Percentiles rank a stretch among this genome's conserved stretches.
Conservation (phyloP, 1,140 invertebrate genomes). For the Meloidogyne floridensis region DNA sequence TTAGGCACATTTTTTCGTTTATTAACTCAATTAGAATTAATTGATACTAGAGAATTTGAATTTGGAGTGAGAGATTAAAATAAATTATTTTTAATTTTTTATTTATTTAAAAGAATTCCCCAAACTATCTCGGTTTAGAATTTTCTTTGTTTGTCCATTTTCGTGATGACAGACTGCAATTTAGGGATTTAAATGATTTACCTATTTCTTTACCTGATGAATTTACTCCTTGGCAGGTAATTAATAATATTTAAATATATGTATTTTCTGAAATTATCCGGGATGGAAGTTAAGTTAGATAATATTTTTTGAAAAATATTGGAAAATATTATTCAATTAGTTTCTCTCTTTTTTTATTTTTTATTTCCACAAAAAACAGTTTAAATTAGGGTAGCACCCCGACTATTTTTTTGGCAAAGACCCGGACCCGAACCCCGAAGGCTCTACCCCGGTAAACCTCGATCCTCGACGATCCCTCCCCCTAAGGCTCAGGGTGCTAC, state of each 20-base stretch:
- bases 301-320: no score
- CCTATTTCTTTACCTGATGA: slow-evolving; percentile 42
- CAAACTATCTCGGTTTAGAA: slow-evolving; percentile 38
- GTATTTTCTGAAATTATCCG: no score
- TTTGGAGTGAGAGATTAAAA: slow-evolving; percentile 19
- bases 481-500: no score
- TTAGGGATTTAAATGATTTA: slow-evolving; percentile 42
- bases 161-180: slow-evolving; percentile 43
- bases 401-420: no score
- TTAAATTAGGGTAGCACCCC: no score
- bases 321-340: no score
- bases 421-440: no score
- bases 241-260: not conserved
- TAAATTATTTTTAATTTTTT: not conserved
- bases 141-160: slow-evolving; percentile 41
- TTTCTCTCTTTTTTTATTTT: no score
- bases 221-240: slow-evolving; percentile 44
- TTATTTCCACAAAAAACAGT: no score
- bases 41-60: slow-evolving; percentile 17
- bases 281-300: no score
- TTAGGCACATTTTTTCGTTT: slow-evolving; percentile 48
- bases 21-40: slow-evolving; percentile 25
- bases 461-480: no score
- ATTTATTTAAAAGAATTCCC: not conserved
- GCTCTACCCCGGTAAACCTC: no score